A percentile compares a stretch with the other conserved stretches of the same genome.
These are phyloP conservation scores for Anableps anableps DNA, from an alignment of 2,797 vertebrate species.

Conservation along the genomic window DNA sequence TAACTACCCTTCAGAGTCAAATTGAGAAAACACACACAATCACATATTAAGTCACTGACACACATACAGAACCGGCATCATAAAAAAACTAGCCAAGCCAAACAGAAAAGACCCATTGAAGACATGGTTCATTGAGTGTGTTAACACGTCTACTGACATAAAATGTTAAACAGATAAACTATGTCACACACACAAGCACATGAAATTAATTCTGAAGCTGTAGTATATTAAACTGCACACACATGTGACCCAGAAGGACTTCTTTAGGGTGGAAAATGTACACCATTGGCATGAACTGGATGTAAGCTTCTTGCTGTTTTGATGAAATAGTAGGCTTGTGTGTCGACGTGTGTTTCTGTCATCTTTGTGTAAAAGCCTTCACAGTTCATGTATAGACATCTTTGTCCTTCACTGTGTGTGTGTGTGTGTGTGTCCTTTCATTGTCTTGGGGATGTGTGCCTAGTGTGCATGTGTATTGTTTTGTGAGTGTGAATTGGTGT, in stretches of 20 bases:
- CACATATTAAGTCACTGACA: not conserved
- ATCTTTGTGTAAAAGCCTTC: constrained; percentile 1
- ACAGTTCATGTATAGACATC: constrained; percentile 12
- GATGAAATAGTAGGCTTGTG: constrained; percentile 18
- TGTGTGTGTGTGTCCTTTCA: constrained; percentile 14
- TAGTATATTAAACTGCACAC: not conserved
- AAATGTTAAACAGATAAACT: constrained; percentile 12
- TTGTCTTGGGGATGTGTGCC: constrained; percentile 34
- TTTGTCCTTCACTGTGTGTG: not conserved
- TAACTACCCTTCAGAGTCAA: constrained; percentile 22
- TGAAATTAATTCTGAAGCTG: not conserved
- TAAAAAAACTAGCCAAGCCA: not conserved
- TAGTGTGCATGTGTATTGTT: constrained; percentile 40
- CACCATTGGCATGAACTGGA: constrained; percentile 10
- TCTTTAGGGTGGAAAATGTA: constrained; percentile 9
- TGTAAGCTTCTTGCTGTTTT: constrained; percentile 15
- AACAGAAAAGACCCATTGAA: constrained; percentile 5
- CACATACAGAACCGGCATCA: not conserved
- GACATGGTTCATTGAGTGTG: constrained; percentile 20
- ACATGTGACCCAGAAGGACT: constrained; percentile 1
- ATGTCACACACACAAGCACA: not conserved
- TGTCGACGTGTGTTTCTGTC: constrained; percentile 1
- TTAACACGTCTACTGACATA: constrained; percentile 25
- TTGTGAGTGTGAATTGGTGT: constrained; percentile 43
- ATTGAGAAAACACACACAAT: constrained; percentile 1